Evolutionary conservation across 2,888 invertebrate genomes (phyloP).

Genomic region (Gisinianus flammeolus): DNA sequence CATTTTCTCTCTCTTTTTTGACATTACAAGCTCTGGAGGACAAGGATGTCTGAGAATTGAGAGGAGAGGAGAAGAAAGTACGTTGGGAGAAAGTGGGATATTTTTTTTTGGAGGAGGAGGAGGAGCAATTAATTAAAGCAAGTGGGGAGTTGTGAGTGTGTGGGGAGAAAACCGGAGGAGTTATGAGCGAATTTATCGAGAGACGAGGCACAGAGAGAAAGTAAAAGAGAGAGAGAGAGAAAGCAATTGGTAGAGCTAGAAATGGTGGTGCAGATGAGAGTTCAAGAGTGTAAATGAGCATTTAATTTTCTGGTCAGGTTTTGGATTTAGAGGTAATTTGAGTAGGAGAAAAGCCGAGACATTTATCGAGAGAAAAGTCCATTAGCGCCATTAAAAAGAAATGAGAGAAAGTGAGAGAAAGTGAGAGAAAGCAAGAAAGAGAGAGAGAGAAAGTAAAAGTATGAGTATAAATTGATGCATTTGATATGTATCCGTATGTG

Average conservation of each 20-base stretch:
- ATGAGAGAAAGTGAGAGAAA: too few relatives aligned
- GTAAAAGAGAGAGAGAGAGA: constrained; percentile 1
- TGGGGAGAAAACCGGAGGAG: not conserved
- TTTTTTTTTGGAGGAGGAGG: too few relatives aligned
- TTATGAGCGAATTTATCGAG: not conserved
- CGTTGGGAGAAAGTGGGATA: not conserved
- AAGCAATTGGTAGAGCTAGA: not conserved
- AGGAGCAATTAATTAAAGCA: constrained; percentile 11
- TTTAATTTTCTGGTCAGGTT: constrained; percentile 20
- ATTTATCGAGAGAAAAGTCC: constrained; percentile 21
- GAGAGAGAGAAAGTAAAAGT: too few relatives aligned
- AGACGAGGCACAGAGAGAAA: not conserved
- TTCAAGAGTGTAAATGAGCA: not conserved
- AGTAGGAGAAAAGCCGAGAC: not conserved
- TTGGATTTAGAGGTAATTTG: constrained; percentile 2
- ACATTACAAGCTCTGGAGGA: too few relatives aligned
- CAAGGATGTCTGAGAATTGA: too few relatives aligned
- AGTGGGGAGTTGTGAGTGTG: not conserved
- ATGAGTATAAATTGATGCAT: too few relatives aligned
- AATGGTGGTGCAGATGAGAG: not conserved
- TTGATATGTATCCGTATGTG: not conserved
- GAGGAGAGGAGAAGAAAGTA: not conserved
- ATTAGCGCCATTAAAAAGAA: constrained; percentile 23
- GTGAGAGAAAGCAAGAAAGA: too few relatives aligned
- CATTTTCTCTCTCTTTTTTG: too few relatives aligned